phyloP scores from a whole-genome alignment of 2,113 vertebrate species.

The Willisornis vidua region DNA sequence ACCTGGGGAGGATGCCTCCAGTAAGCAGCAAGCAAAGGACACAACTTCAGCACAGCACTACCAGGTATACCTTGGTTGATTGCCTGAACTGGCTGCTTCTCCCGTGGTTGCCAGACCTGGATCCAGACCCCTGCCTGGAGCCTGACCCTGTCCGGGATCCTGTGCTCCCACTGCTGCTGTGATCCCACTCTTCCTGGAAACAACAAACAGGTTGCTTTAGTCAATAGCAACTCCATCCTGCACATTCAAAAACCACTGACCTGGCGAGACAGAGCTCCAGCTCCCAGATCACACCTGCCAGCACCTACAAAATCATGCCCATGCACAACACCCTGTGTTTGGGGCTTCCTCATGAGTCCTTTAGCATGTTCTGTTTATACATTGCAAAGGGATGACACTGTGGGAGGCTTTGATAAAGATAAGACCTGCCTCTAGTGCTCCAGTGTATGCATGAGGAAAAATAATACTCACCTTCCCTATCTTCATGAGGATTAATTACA shows the following conservation, averaged over 20 bases:
- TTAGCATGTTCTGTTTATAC: background rate
- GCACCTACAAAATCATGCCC: background rate
- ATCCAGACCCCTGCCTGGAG: conserved; percentile 79
- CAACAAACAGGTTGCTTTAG: conserved; percentile 37
- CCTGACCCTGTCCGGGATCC: conserved; percentile 78
- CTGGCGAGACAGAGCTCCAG: background rate
- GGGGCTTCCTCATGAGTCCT: background rate
- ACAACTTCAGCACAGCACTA: background rate
- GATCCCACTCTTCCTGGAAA: conserved; percentile 84
- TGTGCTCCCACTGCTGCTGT: conserved; percentile 83
- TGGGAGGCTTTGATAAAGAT: background rate
- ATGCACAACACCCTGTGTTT: background rate
- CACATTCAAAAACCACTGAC: background rate
- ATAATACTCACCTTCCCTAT: background rate
- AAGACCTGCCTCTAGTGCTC: background rate
- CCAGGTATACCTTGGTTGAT: conserved; percentile 72
- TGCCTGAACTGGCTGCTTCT: conserved; percentile 81
- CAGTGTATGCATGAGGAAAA: background rate
- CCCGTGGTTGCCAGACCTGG: conserved; percentile 78
- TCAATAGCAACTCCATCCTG: fast-evolving
- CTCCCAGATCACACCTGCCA: fast-evolving
- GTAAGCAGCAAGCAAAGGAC: background rate
- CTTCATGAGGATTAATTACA: background rate
- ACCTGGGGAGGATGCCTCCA: background rate
- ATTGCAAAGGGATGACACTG: background rate